Evolutionary conservation across 2,113 vertebrate genomes (phyloP), one percentile per base, ranked within the genome.

Genomic region (Taurulus bubalis): DNA sequence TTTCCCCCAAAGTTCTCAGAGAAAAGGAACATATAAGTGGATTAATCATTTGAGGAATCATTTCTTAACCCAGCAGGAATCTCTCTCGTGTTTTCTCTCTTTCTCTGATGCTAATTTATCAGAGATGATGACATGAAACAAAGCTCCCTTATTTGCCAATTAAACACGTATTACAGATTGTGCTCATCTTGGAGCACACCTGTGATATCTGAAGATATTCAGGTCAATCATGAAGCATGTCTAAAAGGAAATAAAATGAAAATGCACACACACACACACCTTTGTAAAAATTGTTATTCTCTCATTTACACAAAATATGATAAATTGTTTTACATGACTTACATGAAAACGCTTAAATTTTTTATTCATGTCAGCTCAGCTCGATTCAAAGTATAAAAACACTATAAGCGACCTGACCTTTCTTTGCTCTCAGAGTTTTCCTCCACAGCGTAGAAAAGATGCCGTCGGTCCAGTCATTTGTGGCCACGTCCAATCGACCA

Each of bases 381-480:
- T 63, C n/a, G 49, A 3, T 4, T 28, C n/a, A 1, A 24, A 40
- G 6, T 24, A 28, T 36, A 1, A 56, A 71, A 55, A 2, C 8
- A 45, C n/a, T n/a, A 12, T 32, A n/a, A 34, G 45, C 11, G 70
- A 40, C 51, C 32, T 22, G 58, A 98, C 98, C 98, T 96, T 97
- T 98, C 89, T 99, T 99, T 59, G 96, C 96, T 90, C 92, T 96
- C 75, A 98, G 86, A 3, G 97, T 98, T 95, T 99, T 99, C 84
- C 98, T 97, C 98, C 98, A 99, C 20, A 99, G 96, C 0, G 96
- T 93, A 26, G 98, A 99, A 92, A 99, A 99, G 84, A 99, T 97
- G 59, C 98, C 98, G 73, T 99, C 98, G 0, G 98, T 99, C 98
- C 98, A 99, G 84, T 99, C 98, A 20, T 98, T 99, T 9, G 98